Evolutionary conservation across 2,888 invertebrate species (phyloP), one percentile per base, ranked within the genome.

Genomic region (Scrobipalpa costella): DNA sequence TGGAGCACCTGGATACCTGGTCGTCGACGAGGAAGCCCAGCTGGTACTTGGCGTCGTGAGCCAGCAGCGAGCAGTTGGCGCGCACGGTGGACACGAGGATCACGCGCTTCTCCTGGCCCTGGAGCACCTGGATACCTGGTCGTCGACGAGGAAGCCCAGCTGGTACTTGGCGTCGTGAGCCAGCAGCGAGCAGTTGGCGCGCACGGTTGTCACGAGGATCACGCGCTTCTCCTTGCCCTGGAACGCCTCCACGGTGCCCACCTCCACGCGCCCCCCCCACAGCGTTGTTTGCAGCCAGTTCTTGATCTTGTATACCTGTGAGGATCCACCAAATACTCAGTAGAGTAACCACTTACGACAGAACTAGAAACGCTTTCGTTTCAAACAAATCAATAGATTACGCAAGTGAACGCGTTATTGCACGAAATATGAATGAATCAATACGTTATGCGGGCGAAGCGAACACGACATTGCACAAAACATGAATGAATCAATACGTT

Each of bases 1-100:
- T 98, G 97, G 83, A 97, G 98, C 44, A 94, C 93, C 83, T 98
- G 98, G 0, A 97, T 38, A n/a, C n/a, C n/a, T n/a, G n/a, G n/a
- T n/a, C n/a, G n/a, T n/a, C n/a, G n/a, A n/a, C n/a, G n/a, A n/a
- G n/a, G n/a, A n/a, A n/a, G n/a, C n/a, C n/a, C n/a, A n/a, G n/a
- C n/a, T n/a, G n/a, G n/a, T n/a, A n/a, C n/a, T 89, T 90, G 0
- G 86, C 85, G 74, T 94, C 93, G 70, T 92, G 88, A 62, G 90
- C 82, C 8, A 95, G 82, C 8, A 92, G 74, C 62, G 83, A 78
- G 67, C 89, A 84, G 77, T 92, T 93, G 2, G 95, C 94, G 38
- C 97, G 92, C 9, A n/a, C n/a, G n/a, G n/a, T n/a, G n/a, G n/a
- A n/a, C n/a, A n/a, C n/a, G n/a, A n/a, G n/a, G n/a, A n/a, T n/a